phyloP scores from a whole-genome alignment of 2,113 vertebrate genomes.

The Phainopepla nitens region DNA sequence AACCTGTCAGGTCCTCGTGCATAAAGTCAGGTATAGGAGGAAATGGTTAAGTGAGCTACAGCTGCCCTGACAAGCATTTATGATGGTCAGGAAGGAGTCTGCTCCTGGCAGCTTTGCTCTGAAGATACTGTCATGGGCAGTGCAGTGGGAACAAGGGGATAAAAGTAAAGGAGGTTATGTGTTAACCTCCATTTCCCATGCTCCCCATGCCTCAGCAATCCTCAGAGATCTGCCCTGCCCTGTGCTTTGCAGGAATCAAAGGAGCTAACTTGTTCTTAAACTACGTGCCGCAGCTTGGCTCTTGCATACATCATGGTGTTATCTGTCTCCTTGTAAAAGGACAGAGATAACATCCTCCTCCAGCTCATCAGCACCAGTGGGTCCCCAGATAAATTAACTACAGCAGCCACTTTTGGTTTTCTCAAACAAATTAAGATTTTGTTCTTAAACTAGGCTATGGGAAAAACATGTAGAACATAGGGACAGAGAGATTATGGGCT shows the following conservation, averaged over 20 bases:
- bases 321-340: constrained; percentile 13
- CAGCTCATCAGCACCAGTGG: neutral
- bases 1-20: neutral
- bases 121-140: neutral
- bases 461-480: neutral
- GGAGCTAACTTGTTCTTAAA: neutral
- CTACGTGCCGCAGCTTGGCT: neutral
- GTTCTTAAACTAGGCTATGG: neutral
- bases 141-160: neutral
- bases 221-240: neutral
- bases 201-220: neutral
- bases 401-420: neutral
- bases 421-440: constrained; percentile 37
- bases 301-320: neutral
- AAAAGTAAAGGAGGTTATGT: neutral
- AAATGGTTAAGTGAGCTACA: neutral
- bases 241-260: neutral
- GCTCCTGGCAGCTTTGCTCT: neutral
- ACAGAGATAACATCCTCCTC: constrained; percentile 19
- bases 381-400: constrained; percentile 2
- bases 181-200: neutral
- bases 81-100: neutral
- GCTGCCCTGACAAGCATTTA: fast-evolving
- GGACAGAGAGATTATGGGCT: constrained; percentile 11
- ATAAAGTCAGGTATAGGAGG: neutral